Evolutionary conservation across 2,797 vertebrate genomes (phyloP).

Genomic region (Octomys mimax): DNA sequence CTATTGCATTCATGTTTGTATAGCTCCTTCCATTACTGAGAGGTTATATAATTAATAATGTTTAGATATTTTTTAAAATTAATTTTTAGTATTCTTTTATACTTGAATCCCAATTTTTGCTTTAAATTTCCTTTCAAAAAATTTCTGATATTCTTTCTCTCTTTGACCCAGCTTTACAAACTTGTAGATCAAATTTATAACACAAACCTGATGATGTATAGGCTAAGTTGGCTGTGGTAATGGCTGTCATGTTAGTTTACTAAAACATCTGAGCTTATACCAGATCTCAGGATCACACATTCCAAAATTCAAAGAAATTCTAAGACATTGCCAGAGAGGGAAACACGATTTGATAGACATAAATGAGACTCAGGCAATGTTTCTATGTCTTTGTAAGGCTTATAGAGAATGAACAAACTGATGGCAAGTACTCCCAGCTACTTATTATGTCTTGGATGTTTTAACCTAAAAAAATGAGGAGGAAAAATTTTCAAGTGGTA

Average conservation of each 20-base stretch:
- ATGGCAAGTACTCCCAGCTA: not conserved
- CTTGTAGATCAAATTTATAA: conserved; percentile 44
- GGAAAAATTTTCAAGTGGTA: not conserved
- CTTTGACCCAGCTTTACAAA: not conserved
- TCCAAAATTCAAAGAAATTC: conserved; percentile 45
- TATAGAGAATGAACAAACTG: not conserved
- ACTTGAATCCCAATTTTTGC: conserved; percentile 31
- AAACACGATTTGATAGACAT: not conserved
- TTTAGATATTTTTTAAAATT: not conserved
- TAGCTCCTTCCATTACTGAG: conserved; percentile 14
- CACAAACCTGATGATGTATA: not conserved
- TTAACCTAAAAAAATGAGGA: not conserved
- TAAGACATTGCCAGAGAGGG: not conserved
- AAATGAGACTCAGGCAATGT: not conserved
- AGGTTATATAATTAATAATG: not conserved
- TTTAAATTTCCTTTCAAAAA: conserved; percentile 7
- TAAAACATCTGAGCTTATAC: not conserved
- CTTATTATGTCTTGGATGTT: conserved; percentile 40
- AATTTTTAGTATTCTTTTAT: conserved; percentile 9
- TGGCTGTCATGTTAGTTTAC: not conserved
- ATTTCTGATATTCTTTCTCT: not conserved
- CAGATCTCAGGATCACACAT: conserved; percentile 35
- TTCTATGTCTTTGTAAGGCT: conserved; percentile 19
- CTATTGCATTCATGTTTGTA: not conserved
- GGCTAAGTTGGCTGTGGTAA: not conserved